Conservation (phyloP, 2,113 vertebrate genomes). For the Synchiropus splendidus region DNA sequence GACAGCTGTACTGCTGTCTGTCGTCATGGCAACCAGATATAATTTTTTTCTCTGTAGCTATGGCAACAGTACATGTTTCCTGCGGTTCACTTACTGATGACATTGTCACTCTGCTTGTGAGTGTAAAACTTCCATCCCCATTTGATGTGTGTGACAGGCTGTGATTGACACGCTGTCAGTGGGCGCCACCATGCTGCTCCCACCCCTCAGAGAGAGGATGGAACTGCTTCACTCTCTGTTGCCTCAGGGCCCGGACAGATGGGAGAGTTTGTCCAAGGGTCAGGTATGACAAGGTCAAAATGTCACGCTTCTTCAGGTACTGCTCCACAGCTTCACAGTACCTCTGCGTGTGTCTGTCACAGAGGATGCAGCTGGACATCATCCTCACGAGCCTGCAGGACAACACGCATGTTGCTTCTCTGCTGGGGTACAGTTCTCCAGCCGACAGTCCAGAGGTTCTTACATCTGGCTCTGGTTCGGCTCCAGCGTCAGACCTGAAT, state of each 20-base stretch:
- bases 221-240: slow-evolving; percentile 91
- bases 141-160: slow-evolving; percentile 67
- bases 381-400: slow-evolving; percentile 96
- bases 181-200: slow-evolving; percentile 94
- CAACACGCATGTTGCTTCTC: slow-evolving; percentile 92
- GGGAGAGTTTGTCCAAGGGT: slow-evolving; percentile 97
- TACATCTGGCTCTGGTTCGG: slow-evolving; percentile 61
- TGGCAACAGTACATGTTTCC: too few species aligned
- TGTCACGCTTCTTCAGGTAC: too few species aligned
- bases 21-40: too few species aligned
- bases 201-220: slow-evolving; percentile 92
- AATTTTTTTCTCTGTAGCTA: too few species aligned
- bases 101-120: too few species aligned
- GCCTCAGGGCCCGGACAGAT: slow-evolving; percentile 93
- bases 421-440: slow-evolving; percentile 89
- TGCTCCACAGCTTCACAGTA: background rate
- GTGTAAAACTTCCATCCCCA: too few species aligned
- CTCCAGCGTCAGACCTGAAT: slow-evolving; percentile 28
- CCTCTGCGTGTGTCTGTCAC: slow-evolving; percentile 1
- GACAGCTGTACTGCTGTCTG: too few species aligned
- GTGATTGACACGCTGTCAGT: slow-evolving; percentile 98
- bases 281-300: slow-evolving; percentile 70
- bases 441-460: slow-evolving; percentile 77
- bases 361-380: slow-evolving; percentile 97
- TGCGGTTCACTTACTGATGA: too few species aligned